phyloP scores from a whole-genome alignment of 2,113 vertebrate species.

The Tragelaphus strepsiceros region DNA sequence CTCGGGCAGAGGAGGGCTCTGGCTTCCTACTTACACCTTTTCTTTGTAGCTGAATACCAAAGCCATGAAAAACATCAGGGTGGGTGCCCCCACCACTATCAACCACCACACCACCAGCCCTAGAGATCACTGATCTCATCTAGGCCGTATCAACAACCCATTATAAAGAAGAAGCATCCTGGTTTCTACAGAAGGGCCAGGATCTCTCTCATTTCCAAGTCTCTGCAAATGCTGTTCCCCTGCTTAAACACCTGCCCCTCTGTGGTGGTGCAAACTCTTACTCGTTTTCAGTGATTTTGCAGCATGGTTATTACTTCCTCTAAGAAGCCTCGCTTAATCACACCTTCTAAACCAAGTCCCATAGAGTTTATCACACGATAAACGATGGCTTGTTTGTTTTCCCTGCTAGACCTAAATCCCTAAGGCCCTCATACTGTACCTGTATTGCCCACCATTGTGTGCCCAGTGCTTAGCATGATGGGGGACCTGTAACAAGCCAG shows the following conservation, averaged over 20 bases:
- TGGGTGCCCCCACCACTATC: background rate
- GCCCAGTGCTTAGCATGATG: background rate
- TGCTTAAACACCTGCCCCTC: background rate
- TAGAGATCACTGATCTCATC: background rate
- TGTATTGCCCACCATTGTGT: background rate
- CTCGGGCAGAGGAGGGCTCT: background rate
- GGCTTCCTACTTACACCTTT: background rate
- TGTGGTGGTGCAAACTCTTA: background rate
- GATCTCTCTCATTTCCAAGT: background rate
- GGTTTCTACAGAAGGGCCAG: background rate
- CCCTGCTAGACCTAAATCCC: background rate
- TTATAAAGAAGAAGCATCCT: background rate
- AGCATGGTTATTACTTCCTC: background rate
- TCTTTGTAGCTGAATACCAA: background rate
- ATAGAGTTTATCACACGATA: background rate
- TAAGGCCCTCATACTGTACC: too few relatives aligned
- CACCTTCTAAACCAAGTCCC: background rate
- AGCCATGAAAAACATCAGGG: background rate
- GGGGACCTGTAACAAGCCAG: background rate
- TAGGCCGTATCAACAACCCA: fast-evolving
- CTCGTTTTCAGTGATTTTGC: background rate
- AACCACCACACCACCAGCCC: too few relatives aligned
- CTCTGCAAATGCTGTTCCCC: background rate
- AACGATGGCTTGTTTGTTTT: background rate
- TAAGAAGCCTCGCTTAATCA: background rate